Base-by-base conservation (phyloP, 2,113 vertebrate species). In the Bombycilla garrulus region DNA sequence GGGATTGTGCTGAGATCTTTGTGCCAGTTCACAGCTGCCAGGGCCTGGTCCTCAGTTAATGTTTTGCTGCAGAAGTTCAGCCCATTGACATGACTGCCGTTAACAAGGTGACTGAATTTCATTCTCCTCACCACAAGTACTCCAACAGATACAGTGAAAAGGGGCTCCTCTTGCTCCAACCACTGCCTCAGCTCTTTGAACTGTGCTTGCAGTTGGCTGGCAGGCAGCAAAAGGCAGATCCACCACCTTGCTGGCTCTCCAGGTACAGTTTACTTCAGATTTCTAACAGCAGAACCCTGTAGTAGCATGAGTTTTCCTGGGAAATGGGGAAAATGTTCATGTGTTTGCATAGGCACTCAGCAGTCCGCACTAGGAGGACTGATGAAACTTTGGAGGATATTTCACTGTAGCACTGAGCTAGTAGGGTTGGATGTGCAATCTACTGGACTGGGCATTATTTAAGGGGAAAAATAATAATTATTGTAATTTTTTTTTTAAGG, bases 301-400 rank as follows among this genome's bases (percentile, higher is more conserved):
- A 42, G 61, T 35, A 67, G 47, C 0, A 0, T 42, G 28, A 31
- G 17, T 70, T 73, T 56, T 2, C 1, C 40, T 82, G 35, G 38
- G 58, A 85, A 44, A 5, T 12, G 42, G 38, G 70, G 44, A 29
- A 56, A 15, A 77, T 15, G 15, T 44, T 64, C 6, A 0, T 17
- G 3, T 76, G 2, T n/a, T 80, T 33, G 38, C 51, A 35, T 40
- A 56, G 53, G 50, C 3, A 0, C 64, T 65, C 36, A 11, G 11
- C 0, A 0, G 23, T 58, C 44, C 21, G 9, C 1, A 1, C 5
- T 48, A 44, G 74, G 62, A 90, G n/a, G n/a, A 40, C 40, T 10
- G 11, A 13, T 50, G 33, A 76, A 47, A 47, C 17, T 31, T 67
- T 48, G 24, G 44, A 74, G 65, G 56, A 2, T 64, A 6, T 74